phyloP scores from a whole-genome alignment of 2,113 vertebrate genomes.

The Melanocharis versteri region DNA sequence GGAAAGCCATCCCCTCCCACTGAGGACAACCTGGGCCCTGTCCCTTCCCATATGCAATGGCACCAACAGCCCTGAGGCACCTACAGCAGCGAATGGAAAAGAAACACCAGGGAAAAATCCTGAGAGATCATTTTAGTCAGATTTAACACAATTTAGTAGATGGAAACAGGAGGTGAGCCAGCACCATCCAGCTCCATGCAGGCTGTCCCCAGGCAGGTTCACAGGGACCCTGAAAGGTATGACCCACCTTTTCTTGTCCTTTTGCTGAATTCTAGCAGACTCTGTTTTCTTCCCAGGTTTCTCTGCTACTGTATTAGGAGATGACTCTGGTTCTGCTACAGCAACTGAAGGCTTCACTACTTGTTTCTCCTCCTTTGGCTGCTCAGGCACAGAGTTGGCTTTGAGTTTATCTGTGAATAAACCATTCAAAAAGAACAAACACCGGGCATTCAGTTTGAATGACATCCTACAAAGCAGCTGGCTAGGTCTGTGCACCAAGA shows the following conservation, averaged over 20 bases:
- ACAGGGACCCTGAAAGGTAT: not conserved
- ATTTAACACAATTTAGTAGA: not conserved
- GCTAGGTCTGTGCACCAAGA: not conserved
- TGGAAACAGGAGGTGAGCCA: not conserved
- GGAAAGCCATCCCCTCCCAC: not conserved
- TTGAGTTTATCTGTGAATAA: slow-evolving; percentile 74
- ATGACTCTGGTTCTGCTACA: slow-evolving; percentile 52
- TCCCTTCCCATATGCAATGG: not conserved
- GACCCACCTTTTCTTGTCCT: slow-evolving; percentile 74
- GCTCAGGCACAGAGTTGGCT: slow-evolving; percentile 58
- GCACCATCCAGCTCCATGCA: not conserved
- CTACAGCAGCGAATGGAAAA: not conserved
- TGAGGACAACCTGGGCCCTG: not conserved
- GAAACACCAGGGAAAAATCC: not conserved
- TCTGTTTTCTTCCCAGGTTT: slow-evolving; percentile 69
- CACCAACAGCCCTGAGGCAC: not conserved
- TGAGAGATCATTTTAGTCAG: not conserved
- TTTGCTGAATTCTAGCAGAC: slow-evolving; percentile 52
- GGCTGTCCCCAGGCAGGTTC: not conserved
- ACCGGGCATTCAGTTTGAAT: not conserved
- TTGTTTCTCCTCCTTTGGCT: slow-evolving; percentile 70
- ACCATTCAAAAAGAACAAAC: not conserved
- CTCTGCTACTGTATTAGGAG: slow-evolving; percentile 29
- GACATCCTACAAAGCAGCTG: not conserved
- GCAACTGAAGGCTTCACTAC: slow-evolving; percentile 32